Conservation (phyloP, 2,113 vertebrate species). For the Salvelinus fontinalis region DNA sequence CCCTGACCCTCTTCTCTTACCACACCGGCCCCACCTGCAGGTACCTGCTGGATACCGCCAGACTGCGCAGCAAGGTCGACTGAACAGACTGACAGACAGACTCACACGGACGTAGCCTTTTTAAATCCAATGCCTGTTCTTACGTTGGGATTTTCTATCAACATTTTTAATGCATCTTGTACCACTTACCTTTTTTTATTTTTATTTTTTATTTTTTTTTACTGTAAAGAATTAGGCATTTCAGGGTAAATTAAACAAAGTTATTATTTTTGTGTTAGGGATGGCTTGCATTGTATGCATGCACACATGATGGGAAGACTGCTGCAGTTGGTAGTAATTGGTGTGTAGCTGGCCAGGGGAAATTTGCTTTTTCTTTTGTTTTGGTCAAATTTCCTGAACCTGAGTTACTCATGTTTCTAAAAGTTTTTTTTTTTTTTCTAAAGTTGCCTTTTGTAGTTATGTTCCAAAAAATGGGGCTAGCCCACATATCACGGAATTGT, state of each 20-base stretch:
- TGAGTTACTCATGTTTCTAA: constrained; percentile 12
- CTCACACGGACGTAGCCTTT: constrained; percentile 30
- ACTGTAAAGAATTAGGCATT: constrained; percentile 33
- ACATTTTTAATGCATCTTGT: constrained; percentile 55
- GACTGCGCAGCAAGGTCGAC: constrained; percentile 86
- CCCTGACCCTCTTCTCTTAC: constrained; percentile 84
- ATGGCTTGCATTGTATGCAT: constrained; percentile 49
- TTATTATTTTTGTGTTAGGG: constrained; percentile 38
- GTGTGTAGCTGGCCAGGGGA: constrained; percentile 10
- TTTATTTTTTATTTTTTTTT: constrained; percentile 33
- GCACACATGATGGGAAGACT: constrained; percentile 18
- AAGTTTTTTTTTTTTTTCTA: constrained; percentile 26
- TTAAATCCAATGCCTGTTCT: constrained; percentile 45
- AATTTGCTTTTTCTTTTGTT: constrained; percentile 6
- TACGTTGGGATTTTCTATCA: constrained; percentile 18
- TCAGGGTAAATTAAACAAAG: constrained; percentile 46
- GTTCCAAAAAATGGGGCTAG: constrained; percentile 2
- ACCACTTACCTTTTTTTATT: constrained; percentile 32
- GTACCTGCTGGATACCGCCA: constrained; percentile 78
- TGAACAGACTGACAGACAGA: constrained; percentile 61
- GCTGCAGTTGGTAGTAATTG: background rate
- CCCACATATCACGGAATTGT: constrained; percentile 1
- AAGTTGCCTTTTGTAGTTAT: constrained; percentile 55
- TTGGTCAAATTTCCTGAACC: constrained; percentile 9
- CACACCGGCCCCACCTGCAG: constrained; percentile 76